Evolutionary conservation across 2,888 invertebrate genomes (phyloP).

Genomic region (Acleris sparsana): DNA sequence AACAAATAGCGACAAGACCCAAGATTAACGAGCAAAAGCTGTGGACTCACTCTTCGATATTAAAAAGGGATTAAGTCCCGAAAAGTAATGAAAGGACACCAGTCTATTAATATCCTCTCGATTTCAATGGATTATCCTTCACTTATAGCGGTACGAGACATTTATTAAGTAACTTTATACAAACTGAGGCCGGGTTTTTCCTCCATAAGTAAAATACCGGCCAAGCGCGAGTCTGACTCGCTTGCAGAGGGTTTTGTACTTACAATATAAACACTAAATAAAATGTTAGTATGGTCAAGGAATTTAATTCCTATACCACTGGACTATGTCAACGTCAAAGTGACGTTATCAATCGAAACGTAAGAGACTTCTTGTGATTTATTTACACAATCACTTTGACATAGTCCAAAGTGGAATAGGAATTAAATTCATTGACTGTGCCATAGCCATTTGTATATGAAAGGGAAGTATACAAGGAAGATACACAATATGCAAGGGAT

Average conservation of each 20-base stretch:
- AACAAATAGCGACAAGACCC: slow-evolving; percentile 12
- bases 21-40: slow-evolving; percentile 28
- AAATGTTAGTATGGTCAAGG: no score
- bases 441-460: no score
- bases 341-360: no score
- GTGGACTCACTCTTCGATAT: slow-evolving; percentile 27
- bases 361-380: no score
- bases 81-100: slow-evolving; percentile 2
- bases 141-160: slow-evolving; percentile 2
- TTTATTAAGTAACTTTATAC: slow-evolving; percentile 6
- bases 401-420: no score
- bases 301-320: no score
- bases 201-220: slow-evolving; percentile 3
- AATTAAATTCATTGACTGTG: no score
- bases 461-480: no score
- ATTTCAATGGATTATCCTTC: neutral
- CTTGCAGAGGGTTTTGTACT: neutral
- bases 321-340: no score
- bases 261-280: neutral
- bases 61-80: slow-evolving; percentile 23
- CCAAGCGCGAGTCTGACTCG: neutral
- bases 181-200: slow-evolving; percentile 7
- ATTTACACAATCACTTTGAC: no score
- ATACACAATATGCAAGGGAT: no score
- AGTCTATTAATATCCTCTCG: neutral